A percentile compares a stretch with the other conserved stretches of the same genome.
Conservation (phyloP, 2,888 invertebrate genomes). For the Gryllus longicercus region DNA sequence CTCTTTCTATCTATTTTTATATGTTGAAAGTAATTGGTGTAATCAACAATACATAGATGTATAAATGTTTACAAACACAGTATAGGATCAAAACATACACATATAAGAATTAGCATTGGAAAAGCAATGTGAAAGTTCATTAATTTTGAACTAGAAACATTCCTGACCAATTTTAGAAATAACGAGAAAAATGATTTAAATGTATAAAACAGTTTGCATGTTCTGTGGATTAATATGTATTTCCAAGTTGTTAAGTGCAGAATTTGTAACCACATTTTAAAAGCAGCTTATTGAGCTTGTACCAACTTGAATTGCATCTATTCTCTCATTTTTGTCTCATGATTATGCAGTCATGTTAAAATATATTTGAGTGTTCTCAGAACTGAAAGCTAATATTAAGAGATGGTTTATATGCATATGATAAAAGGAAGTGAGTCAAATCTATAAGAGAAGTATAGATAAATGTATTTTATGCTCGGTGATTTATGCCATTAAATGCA, state of each 20-base stretch:
- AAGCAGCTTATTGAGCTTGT: not conserved
- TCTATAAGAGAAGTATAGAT: too few relatives aligned
- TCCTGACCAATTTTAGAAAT: not conserved
- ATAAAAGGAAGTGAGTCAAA: too few relatives aligned
- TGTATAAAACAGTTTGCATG: not conserved
- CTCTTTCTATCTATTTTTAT: slow-evolving; percentile 17
- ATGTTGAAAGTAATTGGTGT: slow-evolving; percentile 5
- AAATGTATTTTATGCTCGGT: not conserved
- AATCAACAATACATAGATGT: slow-evolving; percentile 11
- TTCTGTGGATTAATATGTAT: not conserved
- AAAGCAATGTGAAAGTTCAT: slow-evolving; percentile 7
- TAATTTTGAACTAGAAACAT: not conserved
- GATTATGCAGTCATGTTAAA: not conserved
- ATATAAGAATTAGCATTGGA: not conserved
- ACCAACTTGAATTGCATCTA: slow-evolving; percentile 17
- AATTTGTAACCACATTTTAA: not conserved
- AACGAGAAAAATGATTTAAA: not conserved
- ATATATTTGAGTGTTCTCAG: slow-evolving; percentile 17
- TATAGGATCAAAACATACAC: slow-evolving; percentile 17
- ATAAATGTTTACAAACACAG: slow-evolving; percentile 17
- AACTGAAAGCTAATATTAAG: not conserved
- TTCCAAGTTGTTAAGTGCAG: not conserved
- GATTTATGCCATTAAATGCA: not conserved
- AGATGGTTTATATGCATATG: not conserved
- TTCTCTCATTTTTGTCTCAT: not conserved